phyloP scores from a whole-genome alignment of 2,113 vertebrate genomes.

The Nesogale talazaci region DNA sequence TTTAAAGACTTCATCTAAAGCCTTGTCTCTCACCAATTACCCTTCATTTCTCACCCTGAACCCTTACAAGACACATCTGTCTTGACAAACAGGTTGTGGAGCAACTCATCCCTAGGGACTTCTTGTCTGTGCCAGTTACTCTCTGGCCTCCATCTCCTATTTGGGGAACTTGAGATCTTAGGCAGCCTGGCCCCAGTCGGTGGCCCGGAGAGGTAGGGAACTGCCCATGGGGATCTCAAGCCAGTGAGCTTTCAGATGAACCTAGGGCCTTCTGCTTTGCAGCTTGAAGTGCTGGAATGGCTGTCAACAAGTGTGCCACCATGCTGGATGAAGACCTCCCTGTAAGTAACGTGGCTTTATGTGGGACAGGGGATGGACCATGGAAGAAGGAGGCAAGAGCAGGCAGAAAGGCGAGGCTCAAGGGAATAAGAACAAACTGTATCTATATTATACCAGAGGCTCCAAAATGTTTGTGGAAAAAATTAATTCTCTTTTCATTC shows the following conservation, averaged over 20 bases:
- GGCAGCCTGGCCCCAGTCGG: neutral
- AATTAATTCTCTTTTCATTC: too few species aligned
- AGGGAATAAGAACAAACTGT: too few species aligned
- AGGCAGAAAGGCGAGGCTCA: neutral
- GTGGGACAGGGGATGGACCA: neutral
- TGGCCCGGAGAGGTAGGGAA: neutral
- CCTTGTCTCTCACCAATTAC: neutral
- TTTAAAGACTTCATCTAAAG: neutral
- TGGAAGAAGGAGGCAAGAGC: neutral
- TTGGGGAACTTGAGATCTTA: neutral
- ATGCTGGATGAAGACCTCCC: conserved; percentile 82
- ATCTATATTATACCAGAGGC: too few species aligned
- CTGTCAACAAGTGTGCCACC: conserved; percentile 69
- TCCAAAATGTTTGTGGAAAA: too few species aligned
- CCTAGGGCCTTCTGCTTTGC: conserved; percentile 66
- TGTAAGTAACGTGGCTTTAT: conserved; percentile 65
- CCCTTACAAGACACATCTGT: neutral
- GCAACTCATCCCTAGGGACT: neutral
- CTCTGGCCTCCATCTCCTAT: neutral
- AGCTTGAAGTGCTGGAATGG: conserved; percentile 73
- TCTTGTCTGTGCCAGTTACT: neutral
- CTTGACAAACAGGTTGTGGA: neutral
- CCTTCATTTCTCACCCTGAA: conserved; percentile 1
- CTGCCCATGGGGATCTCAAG: neutral
- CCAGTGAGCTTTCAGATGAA: neutral